Base-by-base conservation (phyloP, 2,113 vertebrate species). In the Myocastor coypus region DNA sequence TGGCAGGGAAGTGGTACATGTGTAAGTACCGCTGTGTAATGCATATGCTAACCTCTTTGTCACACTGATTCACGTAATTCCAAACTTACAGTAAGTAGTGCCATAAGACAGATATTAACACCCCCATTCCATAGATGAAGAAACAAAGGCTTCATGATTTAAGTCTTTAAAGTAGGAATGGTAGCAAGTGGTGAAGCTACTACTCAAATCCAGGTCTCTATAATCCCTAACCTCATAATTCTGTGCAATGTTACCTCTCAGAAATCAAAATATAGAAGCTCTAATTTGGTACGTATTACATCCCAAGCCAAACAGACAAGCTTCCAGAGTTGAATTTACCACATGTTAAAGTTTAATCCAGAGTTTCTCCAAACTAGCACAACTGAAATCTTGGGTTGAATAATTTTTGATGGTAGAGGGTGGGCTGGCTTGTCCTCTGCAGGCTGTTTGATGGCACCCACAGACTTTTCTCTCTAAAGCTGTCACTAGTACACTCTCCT, bases 191-290 rank as follows among this genome's bases (percentile, higher is more conserved):
- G 50, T 46, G 16, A 92, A 88, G 12, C 82, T 94, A 22, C 10
- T 82, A 34, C 69, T 63, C 22, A 91, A 52, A 93, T 37, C 55
- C n/a, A 91, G 16, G 2, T 69, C 7, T 52, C 34, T 55, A 17
- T 32, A 50, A 78, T 89, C 64, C 61, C 81, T 71, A 52, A 92
- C 50, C 28, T 14, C 26, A 24, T 75, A 83, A 61, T 82, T 83
- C 37, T 26, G 16, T 61, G 52, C 42, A 61, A 37, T 52, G 11
- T 52, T 52, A 14, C 46, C 63, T 89, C 83, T 87, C 5, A 46
- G 40, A 75, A 66, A n/a, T 30, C 61, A 59, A 87, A 92, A 81
- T 61, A 89, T 28, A 34, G 81, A 81, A 95, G n/a, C 13, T 75
- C 59, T 89, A 20, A 77, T 42, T 80, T 88, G 73, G 17, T 78